Base-by-base conservation (phyloP, 2,113 vertebrate genomes). In the Rousettus leschenaultii region DNA sequence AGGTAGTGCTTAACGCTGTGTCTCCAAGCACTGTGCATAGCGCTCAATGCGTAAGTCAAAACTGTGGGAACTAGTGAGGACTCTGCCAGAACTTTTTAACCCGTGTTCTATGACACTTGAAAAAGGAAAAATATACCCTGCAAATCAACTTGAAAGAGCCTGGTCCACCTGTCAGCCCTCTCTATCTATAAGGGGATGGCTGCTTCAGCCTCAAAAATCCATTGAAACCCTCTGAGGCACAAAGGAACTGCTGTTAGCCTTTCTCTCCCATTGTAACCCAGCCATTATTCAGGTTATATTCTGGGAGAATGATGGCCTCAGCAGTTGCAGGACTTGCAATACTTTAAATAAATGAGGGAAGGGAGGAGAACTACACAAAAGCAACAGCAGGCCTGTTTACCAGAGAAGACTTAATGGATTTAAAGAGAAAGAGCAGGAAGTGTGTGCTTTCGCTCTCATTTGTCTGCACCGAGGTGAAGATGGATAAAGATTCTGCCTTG, bases 351-450 rank as follows among this genome's bases (percentile, higher is more conserved):
- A 97, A 97, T 63, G 75, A 86, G 97, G 96, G 97, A 7, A 55
- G 40, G 96, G 92, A 87, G 84, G 96, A 65, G 40, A 94, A 93
- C 87, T 88, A 97, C 97, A 98, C 98, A 98, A 98, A 98, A 98
- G 97, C 97, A 96, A 93, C 93, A 95, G 91, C 93, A 51, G 0
- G 93, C 94, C 97, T 98, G 98, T 98, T 98, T 98, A 97, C 98
- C 71, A 89, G 96, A 73, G 87, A 94, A 97, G 97, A 96, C 98
- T 98, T 98, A 98, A 98, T 98, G 97, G 95, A 95, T 89, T 98
- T 94, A 90, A 95, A 82, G 68, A 98, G 97, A 99, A 98, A 98
- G 97, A 97, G 96, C 98, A 98, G 98, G 98, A 98, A 98, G 98
- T 97, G 92, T 94, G 97, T 97, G 96, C 94, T 98, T 98, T 97